Evolutionary conservation across 1,140 invertebrate genomes (phyloP).

Genomic region (Drosophila auraria): DNA sequence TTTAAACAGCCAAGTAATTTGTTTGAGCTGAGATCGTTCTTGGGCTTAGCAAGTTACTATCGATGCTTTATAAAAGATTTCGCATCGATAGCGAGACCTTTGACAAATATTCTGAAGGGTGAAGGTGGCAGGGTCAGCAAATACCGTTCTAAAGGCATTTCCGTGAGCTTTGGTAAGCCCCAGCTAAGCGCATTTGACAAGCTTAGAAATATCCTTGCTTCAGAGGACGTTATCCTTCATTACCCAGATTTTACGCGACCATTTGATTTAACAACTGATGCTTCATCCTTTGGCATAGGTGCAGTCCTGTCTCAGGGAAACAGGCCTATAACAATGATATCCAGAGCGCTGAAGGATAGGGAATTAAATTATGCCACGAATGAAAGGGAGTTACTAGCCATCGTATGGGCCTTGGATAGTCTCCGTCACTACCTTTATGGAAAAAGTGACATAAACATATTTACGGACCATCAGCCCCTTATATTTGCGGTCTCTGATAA

Average conservation of each 20-base stretch:
- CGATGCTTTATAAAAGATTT: too few species aligned
- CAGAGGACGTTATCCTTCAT: conserved; percentile 31
- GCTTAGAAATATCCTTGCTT: conserved; percentile 31
- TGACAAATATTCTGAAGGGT: conserved; percentile 16
- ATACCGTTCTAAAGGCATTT: conserved; percentile 18
- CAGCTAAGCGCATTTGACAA: conserved; percentile 33
- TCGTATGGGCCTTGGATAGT: conserved; percentile 23
- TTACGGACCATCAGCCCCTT: conserved; percentile 7
- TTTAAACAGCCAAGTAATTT: too few species aligned
- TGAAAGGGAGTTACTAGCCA: conserved; percentile 7
- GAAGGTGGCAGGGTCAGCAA: conserved; percentile 22
- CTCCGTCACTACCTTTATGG: conserved; percentile 29
- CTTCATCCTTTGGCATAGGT: conserved; percentile 20
- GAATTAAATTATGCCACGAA: conserved; percentile 24
- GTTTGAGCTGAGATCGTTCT: too few species aligned
- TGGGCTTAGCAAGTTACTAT: too few species aligned
- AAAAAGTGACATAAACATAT: conserved; percentile 23
- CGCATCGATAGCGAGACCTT: not conserved
- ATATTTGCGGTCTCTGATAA: conserved; percentile 8
- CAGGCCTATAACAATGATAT: conserved; percentile 15
- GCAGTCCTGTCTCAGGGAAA: conserved; percentile 18
- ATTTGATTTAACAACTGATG: conserved; percentile 77
- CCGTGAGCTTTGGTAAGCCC: conserved; percentile 7
- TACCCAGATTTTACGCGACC: conserved; percentile 72
- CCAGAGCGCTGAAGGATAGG: conserved; percentile 6